Base-by-base conservation (phyloP, 2,113 vertebrate species). In the Sturnus vulgaris region DNA sequence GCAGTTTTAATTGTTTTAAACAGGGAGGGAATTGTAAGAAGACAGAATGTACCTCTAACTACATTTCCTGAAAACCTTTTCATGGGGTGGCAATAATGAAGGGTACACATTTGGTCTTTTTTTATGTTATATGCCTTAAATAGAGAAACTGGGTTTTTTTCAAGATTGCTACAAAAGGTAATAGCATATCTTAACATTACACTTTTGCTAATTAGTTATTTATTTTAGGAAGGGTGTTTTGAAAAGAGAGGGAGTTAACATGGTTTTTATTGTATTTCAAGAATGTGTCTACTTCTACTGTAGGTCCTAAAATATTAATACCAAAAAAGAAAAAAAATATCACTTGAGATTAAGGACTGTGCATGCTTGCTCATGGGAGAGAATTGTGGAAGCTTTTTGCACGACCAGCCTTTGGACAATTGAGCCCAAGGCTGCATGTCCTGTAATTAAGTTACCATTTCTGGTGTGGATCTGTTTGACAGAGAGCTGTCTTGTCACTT, bases 31-130 rank as follows among this genome's bases (percentile, higher is more conserved):
- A 79, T 15, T 60, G 15, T 73, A 56, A 64, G 56, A 64, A 81
- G 52, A 53, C 24, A 79, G 31, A 75, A 49, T 0, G 2, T 42
- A 52, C 49, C 37, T 88, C 71, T 33, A 75, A 25, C 9, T 70
- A 12, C 27, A 31, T 81, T 66, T 96, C 37, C 44, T 84, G 88
- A 56, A 93, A 95, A 75, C 8, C 3, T 61, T 79, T 65, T 35
- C 16, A 33, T 15, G 21, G 19, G 8, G 30, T 7, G 4, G 27
- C 11, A 61, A 53, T 53, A 73, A 69, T 11, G 77, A 10, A 68
- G 61, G 37, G 65, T 60, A 73, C 6, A 63, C 66, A 73, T 63
- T 17, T 18, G 9, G 30, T 35, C 25, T 24, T 71, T 88, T 79
- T 66, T 79, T 53, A 50, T 33, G 19, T 25, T 83, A 27, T n/a